Evolutionary conservation across 2,113 vertebrate species (phyloP).

Genomic region (Pachyramphus minor): DNA sequence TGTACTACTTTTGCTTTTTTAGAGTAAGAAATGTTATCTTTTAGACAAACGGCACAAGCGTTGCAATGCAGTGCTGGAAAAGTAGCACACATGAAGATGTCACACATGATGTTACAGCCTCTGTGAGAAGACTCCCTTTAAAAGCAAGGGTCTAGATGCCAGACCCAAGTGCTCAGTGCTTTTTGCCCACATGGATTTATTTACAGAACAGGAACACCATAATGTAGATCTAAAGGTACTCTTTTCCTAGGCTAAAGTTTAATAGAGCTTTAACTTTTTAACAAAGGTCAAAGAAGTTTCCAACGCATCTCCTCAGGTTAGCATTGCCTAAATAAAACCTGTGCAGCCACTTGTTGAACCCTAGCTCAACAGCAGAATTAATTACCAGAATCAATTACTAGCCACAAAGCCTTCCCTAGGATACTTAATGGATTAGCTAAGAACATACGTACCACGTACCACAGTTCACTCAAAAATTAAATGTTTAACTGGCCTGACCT

Average conservation of each 20-base stretch:
- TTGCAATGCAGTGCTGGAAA: not conserved
- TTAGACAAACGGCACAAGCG: not conserved
- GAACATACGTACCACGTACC: not conserved
- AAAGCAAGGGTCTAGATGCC: not conserved
- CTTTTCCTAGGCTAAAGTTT: not conserved
- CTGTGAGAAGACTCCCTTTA: not conserved
- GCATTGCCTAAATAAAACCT: not conserved
- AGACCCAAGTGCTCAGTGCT: not conserved
- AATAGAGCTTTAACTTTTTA: slow-evolving; percentile 12
- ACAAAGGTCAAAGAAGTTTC: slow-evolving; percentile 8
- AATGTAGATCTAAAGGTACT: not conserved
- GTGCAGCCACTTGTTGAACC: not conserved
- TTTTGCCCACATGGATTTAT: not conserved
- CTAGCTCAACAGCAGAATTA: not conserved
- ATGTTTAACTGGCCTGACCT: not conserved
- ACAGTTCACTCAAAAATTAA: not conserved
- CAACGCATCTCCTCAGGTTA: not conserved
- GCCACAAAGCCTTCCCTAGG: not conserved
- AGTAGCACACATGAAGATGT: not conserved
- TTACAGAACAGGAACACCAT: not conserved
- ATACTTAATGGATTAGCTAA: not conserved
- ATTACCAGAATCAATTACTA: not conserved
- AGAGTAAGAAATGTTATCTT: not conserved
- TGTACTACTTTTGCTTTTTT: not conserved
- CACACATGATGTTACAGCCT: not conserved